These are phyloP conservation scores for Neosilurus mollespiculum DNA, from an alignment of 2,797 vertebrate genomes.

Conservation along the genomic window DNA sequence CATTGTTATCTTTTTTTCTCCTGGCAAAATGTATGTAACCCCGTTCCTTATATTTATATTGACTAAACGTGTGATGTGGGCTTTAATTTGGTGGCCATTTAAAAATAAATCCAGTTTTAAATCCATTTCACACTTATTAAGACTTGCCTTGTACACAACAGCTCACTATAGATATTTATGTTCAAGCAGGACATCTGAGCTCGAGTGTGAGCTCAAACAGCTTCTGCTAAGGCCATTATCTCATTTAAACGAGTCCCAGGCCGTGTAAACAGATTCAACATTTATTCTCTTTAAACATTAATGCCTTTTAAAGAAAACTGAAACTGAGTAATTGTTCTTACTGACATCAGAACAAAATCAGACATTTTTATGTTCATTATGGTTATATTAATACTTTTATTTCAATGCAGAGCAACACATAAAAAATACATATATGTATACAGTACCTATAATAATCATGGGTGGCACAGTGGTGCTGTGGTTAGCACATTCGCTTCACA, in stretches of 20 bases:
- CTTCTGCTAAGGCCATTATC: background rate
- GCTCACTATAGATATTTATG: background rate
- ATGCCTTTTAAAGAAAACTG: background rate
- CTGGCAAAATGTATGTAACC: background rate
- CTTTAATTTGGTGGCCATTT: no score
- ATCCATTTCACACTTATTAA: background rate
- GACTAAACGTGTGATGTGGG: no score
- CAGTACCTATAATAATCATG: no score
- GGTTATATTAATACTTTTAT: no score
- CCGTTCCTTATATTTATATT: no score
- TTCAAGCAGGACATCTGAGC: background rate
- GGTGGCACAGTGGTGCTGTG: no score
- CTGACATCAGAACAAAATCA: background rate
- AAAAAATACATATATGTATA: no score
- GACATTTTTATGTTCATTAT: no score
- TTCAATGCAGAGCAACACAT: no score
- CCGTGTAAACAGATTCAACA: background rate
- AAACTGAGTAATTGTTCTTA: background rate
- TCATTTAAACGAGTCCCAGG: background rate
- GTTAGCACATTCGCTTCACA: no score
- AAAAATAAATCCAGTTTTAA: background rate
- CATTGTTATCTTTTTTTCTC: background rate
- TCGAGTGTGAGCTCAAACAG: background rate
- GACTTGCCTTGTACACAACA: background rate
- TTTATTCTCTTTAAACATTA: background rate